Conservation (phyloP, 2,888 invertebrate species). For the Hypercompe scribonia region DNA sequence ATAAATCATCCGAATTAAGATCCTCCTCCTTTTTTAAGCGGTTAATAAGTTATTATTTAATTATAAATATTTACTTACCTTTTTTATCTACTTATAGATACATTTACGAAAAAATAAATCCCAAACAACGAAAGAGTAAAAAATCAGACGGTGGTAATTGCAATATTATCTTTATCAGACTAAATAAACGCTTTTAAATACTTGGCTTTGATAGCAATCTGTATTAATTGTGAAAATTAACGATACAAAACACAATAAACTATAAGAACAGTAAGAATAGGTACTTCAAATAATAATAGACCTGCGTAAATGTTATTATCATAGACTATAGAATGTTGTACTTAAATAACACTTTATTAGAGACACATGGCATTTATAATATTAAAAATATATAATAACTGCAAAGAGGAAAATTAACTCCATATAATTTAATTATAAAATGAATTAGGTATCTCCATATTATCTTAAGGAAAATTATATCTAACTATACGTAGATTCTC, state of each 20-base stretch:
- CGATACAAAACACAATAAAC: neutral
- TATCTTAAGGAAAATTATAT: neutral
- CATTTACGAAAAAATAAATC: neutral
- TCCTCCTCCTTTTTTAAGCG: no score
- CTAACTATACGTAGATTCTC: neutral
- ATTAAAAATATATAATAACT: neutral
- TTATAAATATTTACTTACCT: no score
- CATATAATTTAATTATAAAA: no score
- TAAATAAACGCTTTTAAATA: neutral
- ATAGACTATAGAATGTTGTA: neutral
- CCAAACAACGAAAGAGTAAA: neutral
- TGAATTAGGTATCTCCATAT: neutral
- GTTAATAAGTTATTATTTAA: no score
- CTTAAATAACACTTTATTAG: neutral
- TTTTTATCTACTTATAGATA: no score
- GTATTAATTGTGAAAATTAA: neutral
- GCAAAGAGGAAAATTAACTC: neutral
- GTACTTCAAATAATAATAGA: neutral
- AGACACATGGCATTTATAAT: neutral
- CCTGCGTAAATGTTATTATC: neutral
- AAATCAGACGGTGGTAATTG: neutral
- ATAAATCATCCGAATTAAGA: no score
- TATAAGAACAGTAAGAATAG: neutral
- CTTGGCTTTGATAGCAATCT: neutral
- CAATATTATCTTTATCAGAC: neutral